phyloP scores from a whole-genome alignment of 2,888 invertebrate species.

The Melanostoma scalare region DNA sequence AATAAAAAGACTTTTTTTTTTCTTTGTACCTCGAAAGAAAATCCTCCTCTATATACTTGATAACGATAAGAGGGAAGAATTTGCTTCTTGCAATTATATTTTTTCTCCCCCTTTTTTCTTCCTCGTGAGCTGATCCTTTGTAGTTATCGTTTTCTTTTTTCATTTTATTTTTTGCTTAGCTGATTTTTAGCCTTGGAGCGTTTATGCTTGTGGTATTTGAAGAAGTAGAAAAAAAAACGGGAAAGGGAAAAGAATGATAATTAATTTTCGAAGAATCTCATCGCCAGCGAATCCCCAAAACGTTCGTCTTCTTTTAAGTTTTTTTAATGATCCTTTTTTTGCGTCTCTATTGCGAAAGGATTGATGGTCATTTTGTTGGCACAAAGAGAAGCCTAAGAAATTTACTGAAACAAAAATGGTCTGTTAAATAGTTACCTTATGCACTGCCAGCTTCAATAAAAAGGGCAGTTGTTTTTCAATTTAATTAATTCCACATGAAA shows the following conservation, averaged over 20 bases:
- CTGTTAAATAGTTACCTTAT: too few species aligned
- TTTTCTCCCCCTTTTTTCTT: constrained; percentile 19
- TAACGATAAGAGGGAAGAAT: constrained; percentile 22
- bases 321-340: too few species aligned
- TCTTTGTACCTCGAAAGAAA: constrained; percentile 1
- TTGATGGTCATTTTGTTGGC: too few species aligned
- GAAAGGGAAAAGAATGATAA: constrained; percentile 21
- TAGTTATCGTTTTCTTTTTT: constrained; percentile 23
- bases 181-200: constrained; percentile 49
- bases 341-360: too few species aligned
- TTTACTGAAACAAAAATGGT: too few species aligned
- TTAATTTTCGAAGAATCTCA: constrained; percentile 23
- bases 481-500: too few species aligned
- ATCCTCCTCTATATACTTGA: constrained; percentile 10
- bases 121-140: constrained; percentile 28
- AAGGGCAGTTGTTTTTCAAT: too few species aligned
- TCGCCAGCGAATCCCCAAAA: too few species aligned
- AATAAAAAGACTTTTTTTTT: constrained; percentile 41
- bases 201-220: constrained; percentile 45
- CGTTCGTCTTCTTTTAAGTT: too few species aligned
- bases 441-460: too few species aligned
- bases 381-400: too few species aligned
- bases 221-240: background rate
- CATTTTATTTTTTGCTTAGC: constrained; percentile 6
- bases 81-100: constrained; percentile 36